These are phyloP conservation scores for Python bivittatus DNA, from an alignment of 2,113 vertebrate genomes.

Conservation along the genomic window DNA sequence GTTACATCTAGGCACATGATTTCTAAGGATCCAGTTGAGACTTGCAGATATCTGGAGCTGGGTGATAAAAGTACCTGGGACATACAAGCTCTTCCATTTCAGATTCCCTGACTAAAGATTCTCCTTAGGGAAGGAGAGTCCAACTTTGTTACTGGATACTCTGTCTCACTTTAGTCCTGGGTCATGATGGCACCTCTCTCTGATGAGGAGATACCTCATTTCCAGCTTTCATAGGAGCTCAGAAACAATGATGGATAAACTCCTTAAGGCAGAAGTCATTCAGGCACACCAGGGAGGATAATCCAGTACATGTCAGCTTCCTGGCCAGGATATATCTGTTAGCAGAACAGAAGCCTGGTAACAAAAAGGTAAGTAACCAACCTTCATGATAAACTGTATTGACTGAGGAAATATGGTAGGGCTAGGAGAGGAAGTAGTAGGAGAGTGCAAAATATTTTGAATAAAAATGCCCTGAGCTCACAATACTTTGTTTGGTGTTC, in stretches of 20 bases:
- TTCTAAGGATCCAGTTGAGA: not conserved
- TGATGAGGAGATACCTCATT: not conserved
- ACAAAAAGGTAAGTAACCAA: not conserved
- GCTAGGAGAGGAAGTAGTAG: not conserved
- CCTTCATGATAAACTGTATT: not conserved
- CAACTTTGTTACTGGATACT: not conserved
- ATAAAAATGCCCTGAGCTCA: too few relatives aligned
- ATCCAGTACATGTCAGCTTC: not conserved
- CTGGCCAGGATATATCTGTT: not conserved
- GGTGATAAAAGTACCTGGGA: not conserved
- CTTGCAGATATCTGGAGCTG: not conserved
- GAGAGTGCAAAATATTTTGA: too few relatives aligned
- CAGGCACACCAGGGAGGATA: not conserved
- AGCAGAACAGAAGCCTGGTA: not conserved
- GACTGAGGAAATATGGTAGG: not conserved
- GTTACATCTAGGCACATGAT: not conserved
- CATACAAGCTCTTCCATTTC: not conserved
- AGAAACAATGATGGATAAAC: not conserved
- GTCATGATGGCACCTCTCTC: not conserved
- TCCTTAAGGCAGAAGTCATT: not conserved
- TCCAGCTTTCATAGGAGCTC: not conserved
- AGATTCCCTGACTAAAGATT: not conserved
- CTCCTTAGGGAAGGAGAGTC: not conserved
- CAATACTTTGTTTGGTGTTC: too few relatives aligned
- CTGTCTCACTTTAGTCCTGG: too few relatives aligned